Conservation (phyloP, 2,797 vertebrate species). For the Eupleurogrammus muticus region DNA sequence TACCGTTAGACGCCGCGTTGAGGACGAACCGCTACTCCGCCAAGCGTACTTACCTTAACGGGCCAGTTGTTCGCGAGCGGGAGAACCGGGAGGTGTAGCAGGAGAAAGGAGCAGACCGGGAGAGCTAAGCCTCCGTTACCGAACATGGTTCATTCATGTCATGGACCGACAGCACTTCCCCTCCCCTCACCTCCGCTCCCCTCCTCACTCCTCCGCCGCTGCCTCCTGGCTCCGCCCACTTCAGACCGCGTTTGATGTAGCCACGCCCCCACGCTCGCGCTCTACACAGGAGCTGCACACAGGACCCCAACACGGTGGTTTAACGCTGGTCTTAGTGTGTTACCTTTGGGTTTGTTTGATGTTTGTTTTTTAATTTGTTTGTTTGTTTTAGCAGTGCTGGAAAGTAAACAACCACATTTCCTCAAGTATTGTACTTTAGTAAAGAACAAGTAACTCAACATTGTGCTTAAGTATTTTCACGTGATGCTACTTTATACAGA, state of each 20-base stretch:
- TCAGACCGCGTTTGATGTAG: conserved; percentile 32
- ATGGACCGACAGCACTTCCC: conserved; percentile 47
- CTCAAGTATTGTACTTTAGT: too few relatives aligned
- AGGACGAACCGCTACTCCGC: background rate
- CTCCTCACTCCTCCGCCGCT: conserved; percentile 23
- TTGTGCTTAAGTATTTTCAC: too few relatives aligned
- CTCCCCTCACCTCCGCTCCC: conserved; percentile 42
- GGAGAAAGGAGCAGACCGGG: conserved; percentile 63
- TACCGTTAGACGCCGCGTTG: background rate
- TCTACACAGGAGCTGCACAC: background rate
- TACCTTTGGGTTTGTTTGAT: too few relatives aligned
- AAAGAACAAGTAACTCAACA: too few relatives aligned
- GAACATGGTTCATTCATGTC: conserved; percentile 80
- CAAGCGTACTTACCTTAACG: conserved; percentile 66
- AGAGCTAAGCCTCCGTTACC: conserved; percentile 68
- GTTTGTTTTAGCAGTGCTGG: too few relatives aligned
- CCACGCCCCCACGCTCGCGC: conserved; percentile 38
- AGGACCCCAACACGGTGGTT: background rate
- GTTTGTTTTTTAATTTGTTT: too few relatives aligned
- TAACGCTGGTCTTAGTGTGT: background rate
- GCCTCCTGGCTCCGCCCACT: conserved; percentile 40
- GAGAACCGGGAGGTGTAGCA: conserved; percentile 59
- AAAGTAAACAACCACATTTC: too few relatives aligned
- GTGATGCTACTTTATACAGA: too few relatives aligned
- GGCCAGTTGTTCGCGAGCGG: conserved; percentile 51